Evolutionary conservation across 2,113 vertebrate genomes (phyloP), one percentile per base, ranked within the genome.

Genomic region (Passer domesticus): DNA sequence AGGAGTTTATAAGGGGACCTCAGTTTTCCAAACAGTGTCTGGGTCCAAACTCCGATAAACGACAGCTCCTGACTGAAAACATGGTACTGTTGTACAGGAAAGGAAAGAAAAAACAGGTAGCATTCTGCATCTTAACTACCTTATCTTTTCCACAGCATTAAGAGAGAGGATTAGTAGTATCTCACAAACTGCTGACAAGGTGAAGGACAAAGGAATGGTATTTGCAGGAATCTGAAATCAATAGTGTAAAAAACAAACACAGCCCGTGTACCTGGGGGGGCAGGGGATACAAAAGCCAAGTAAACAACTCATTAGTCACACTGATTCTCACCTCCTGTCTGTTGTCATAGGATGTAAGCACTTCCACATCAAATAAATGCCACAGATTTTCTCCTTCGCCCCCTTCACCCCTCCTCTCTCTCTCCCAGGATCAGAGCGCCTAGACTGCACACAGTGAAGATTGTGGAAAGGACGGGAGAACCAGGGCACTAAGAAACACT

Each of bases 291-390:
- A 76, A 91, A 94, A 94, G 91, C 82, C 72, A 73, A 91, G 90
- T 83, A 96, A 96, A 95, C 63, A 94, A 80, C 63, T 88, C 83
- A 90, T 95, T 92, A 95, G 82, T 92, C 93, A 95, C 81, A 67
- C 62, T 44, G 74, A 79, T 92, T 94, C 91, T 94, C 89, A 85
- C 87, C 84, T 95, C 74, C 78, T 74, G 15, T 55, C 87, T 55
- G 41, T 77, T 92, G 70, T 82, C 70, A 91, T 12, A 82, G 72
- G 50, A 62, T 83, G 72, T 77, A 80, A 88, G 50, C 68, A 92
- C 62, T 93, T 95, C 79, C 87, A 95, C 73, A 96, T 83, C 93
- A 94, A 95, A 88, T 60, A 93, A 90, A 95, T 41, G 59, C 67
- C 82, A 86, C 3, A 3, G 37, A 91, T 87, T 94, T 87, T 83